Base-by-base conservation (phyloP, 2,888 invertebrate genomes). In the Ptycholaimellus sp. region DNA sequence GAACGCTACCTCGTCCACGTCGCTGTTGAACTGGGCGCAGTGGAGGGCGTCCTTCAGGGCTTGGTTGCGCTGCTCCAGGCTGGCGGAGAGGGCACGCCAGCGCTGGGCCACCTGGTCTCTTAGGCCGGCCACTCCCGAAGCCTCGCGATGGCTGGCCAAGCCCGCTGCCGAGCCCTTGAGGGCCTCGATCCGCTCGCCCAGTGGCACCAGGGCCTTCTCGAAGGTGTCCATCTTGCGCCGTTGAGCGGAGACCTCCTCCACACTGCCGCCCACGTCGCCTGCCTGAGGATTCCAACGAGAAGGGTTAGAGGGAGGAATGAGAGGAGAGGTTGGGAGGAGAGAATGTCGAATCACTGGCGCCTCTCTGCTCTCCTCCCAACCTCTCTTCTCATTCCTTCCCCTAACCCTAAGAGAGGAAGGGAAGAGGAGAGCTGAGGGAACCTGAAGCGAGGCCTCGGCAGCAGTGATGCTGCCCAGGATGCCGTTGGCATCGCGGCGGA, bases 171-270 rank as follows among this genome's bases (percentile, higher is more conserved):
- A 47, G 20, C 41, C 39, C 31, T 49, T 49, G 29, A 50, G 38
- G 3, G 42, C 38, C 2, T 32, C 39, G n/a, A 52, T 45, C 18
- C 54, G 40, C 28, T 52, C 51, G 16, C 48, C 46, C 16, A 53
- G 40, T 13, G 48, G 46, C 13, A 72, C 72, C 6, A 90, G 70
- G 0, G 87, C 64, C 52, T 82, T 82, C 58, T 83, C 83, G 58
- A 93, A 87, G 2, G 80, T 83, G 49, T 83, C 85, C 49, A 90
- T 85, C 54, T 82, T 82, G 63, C 81, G 82, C 20, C 80, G 70
- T 53, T 78, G 73, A 30, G 74, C 74, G 49, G 79, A 76, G 0
- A 90, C 83, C 32, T 47, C 48, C 32, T 51, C 46, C 21, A 53
- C 52, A 25, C 40, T 45, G 20, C 45, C 44, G 18, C 49, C 44